phyloP scores from a whole-genome alignment of 2,888 invertebrate genomes.

The Apoda limacodes region DNA sequence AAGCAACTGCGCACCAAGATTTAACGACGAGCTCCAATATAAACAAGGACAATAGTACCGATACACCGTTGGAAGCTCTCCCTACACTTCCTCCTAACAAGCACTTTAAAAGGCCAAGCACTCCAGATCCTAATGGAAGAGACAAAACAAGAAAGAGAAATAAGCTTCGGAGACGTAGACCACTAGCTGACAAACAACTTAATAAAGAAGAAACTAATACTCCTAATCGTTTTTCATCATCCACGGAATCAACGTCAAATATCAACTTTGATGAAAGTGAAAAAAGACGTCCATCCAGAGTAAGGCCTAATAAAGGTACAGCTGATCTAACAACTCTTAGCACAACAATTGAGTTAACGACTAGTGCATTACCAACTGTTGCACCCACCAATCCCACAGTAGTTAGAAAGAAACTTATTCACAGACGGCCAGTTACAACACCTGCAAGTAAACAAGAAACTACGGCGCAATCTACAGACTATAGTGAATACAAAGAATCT shows the following conservation, averaged over 20 bases:
- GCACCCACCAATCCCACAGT: constrained; percentile 55
- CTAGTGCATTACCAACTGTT: constrained; percentile 57
- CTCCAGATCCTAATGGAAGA: constrained; percentile 34
- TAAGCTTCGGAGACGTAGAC: constrained; percentile 58
- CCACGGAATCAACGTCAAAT: constrained; percentile 33
- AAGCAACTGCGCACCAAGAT: constrained; percentile 27
- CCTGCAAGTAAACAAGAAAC: constrained; percentile 37
- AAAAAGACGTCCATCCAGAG: constrained; percentile 47
- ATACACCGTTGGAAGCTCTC: constrained; percentile 38
- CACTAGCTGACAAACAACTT: constrained; percentile 35
- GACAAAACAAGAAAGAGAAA: constrained; percentile 53
- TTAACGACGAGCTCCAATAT: constrained; percentile 26
- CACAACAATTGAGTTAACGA: constrained; percentile 54
- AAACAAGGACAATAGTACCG: constrained; percentile 34
- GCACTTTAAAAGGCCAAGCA: constrained; percentile 54
- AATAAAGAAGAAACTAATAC: constrained; percentile 38
- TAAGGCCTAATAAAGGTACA: constrained; percentile 40
- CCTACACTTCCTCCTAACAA: constrained; percentile 58
- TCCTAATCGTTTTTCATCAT: constrained; percentile 24
- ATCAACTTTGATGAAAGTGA: constrained; percentile 29
- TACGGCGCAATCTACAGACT: constrained; percentile 38
- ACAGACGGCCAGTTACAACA: constrained; percentile 40
- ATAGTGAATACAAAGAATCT: constrained; percentile 47
- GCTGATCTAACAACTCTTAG: constrained; percentile 50
- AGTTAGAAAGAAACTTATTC: constrained; percentile 47